These are phyloP conservation scores for Monomorium pharaonis DNA, from an alignment of 1,140 invertebrate species.

Conservation along the genomic window DNA sequence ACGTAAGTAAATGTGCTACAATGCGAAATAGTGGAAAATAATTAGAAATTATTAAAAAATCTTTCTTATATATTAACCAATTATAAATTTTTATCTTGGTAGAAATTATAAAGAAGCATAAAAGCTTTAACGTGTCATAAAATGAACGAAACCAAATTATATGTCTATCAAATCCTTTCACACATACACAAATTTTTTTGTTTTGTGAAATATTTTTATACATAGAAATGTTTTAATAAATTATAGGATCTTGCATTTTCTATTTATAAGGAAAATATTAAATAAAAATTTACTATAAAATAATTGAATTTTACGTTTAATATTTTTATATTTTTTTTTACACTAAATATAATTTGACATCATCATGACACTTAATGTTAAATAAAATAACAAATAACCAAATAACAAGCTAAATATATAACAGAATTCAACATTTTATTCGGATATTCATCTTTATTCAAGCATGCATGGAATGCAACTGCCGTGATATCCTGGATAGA, in stretches of 20 bases:
- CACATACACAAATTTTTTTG: background rate
- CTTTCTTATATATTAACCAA: background rate
- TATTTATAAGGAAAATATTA: slow-evolving; percentile 7
- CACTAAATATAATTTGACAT: background rate
- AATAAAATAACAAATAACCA: background rate
- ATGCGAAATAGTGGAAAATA: background rate
- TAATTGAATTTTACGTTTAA: background rate
- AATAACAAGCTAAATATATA: background rate
- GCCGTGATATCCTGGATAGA: slow-evolving; percentile 42
- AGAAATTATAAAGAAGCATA: background rate
- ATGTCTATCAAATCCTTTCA: background rate
- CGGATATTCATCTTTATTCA: slow-evolving; percentile 23
- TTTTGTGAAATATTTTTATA: background rate
- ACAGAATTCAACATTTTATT: background rate
- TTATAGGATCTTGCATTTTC: background rate
- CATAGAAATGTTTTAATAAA: background rate
- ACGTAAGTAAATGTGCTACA: background rate
- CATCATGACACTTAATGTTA: background rate
- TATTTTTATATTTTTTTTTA: background rate
- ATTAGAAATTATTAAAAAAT: background rate
- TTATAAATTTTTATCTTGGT: background rate
- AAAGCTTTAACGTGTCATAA: background rate
- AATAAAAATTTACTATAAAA: background rate
- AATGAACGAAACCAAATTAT: background rate
- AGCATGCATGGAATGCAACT: slow-evolving; percentile 25